A percentile compares a stretch with the other conserved stretches of the same genome.
These are phyloP conservation scores for Penaeus indicus DNA, from an alignment of 1,140 invertebrate species.

Conservation along the genomic window DNA sequence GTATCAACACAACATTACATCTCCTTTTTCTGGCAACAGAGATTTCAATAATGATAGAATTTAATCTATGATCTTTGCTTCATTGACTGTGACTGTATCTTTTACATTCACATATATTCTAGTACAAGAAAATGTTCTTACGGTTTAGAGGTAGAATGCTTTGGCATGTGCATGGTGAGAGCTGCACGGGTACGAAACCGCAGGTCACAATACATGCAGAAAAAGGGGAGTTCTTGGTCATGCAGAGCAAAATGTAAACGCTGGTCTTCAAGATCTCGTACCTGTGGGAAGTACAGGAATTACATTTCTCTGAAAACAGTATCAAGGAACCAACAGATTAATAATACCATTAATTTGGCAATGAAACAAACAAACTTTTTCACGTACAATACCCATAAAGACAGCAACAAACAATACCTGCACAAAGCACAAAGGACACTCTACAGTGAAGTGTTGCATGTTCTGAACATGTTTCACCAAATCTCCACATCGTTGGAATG, in stretches of 20 bases:
- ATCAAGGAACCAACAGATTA: not conserved
- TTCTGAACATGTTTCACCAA: slow-evolving; percentile 48
- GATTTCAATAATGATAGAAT: no score
- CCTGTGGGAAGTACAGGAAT: not conserved
- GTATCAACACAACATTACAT: no score
- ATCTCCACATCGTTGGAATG: slow-evolving; percentile 49
- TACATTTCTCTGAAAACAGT: not conserved
- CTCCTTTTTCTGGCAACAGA: no score
- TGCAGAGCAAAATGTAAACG: slow-evolving; percentile 49
- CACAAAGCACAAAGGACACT: slow-evolving; percentile 52
- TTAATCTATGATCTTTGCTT: no score
- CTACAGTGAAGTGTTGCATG: slow-evolving; percentile 40
- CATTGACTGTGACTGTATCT: not conserved
- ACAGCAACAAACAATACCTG: slow-evolving; percentile 23
- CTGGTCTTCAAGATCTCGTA: slow-evolving; percentile 33
- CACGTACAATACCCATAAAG: not conserved
- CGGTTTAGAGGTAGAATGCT: slow-evolving; percentile 74
- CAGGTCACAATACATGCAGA: slow-evolving; percentile 73
- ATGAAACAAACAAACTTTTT: no score
- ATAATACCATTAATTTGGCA: not conserved
- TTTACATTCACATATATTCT: not conserved
- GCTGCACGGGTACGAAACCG: slow-evolving; percentile 74
- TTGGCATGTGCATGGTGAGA: slow-evolving; percentile 73
- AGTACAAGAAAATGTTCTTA: slow-evolving; percentile 67
- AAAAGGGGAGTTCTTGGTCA: slow-evolving; percentile 71